Evolutionary conservation across 1,140 invertebrate species (phyloP), one percentile per base, ranked within the genome.

Genomic region (Drosophila quadrilineata): DNA sequence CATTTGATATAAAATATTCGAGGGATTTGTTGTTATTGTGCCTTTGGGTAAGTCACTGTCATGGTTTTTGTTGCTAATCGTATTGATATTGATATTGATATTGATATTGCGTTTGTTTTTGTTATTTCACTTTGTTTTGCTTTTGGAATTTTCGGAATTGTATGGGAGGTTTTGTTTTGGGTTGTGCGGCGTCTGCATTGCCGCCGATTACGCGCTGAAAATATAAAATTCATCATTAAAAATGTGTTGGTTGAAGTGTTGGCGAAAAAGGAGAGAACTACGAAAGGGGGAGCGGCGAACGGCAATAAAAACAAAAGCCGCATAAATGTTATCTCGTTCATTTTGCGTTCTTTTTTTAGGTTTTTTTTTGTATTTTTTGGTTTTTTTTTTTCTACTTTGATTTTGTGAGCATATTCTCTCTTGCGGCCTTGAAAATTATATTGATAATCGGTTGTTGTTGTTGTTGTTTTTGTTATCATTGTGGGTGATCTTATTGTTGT

Each of bases 181-280:
- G 35, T 54, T 64, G 22, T 40, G 43, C 58, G 41, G 48, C 33
- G 17, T 54, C 58, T 58, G 49, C 38, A 43, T 49, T 50, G 58
- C 21, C 58, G 41, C 28, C 41, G 56, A 59, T 56, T 82, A 74
- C 66, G 71, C 70, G 79, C 79, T 85, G 74, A 41, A 85, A 85
- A 85, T 71, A 85, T 43, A 56, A 74, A 59, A 85, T 85, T 62
- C 74, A 69, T 79, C 62, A 85, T 85, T 75, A 82, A 40, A 6
- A 33, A 28, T 4, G 28, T 22, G 19, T 9, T 8, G 26, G 28
- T 31, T 16, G 3, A 29, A 6, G 33, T 24, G 28, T 16, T 6
- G 9, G 8, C 21, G 8, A 19, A 31, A 12, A 26, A 22, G n/a
- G 1, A 21, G 14, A n/a, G 14, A 14, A 17, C 0, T 6, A 3